A percentile compares a stretch with the other conserved stretches of the same genome.
These are phyloP conservation scores for Baccha elongata DNA, from an alignment of 2,888 invertebrate species.

Conservation along the genomic window DNA sequence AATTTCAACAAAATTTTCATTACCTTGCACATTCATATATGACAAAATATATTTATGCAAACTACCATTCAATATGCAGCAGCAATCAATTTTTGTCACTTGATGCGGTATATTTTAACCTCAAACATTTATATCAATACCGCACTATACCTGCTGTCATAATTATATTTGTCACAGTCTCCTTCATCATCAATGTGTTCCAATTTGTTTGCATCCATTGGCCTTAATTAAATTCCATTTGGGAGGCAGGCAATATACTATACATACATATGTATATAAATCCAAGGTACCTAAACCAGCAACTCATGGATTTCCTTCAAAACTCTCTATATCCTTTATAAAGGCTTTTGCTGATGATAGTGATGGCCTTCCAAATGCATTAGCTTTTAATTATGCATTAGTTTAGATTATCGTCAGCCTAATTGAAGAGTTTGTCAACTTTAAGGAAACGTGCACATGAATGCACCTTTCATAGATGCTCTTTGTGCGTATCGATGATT, in stretches of 20 bases:
- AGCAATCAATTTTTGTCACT: neutral
- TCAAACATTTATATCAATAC: neutral
- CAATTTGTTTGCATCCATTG: constrained; percentile 4
- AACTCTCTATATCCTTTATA: constrained; percentile 2
- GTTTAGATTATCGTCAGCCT: constrained; percentile 34
- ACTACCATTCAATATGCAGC: too few relatives aligned
- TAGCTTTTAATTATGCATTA: constrained; percentile 51
- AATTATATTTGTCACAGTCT: constrained; percentile 30
- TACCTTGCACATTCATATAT: too few relatives aligned
- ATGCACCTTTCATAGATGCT: constrained; percentile 21
- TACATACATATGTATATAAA: neutral
- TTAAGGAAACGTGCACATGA: constrained; percentile 36
- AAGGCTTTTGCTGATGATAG: constrained; percentile 23
- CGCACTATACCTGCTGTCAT: neutral
- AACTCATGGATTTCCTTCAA: neutral
- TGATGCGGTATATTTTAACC: neutral
- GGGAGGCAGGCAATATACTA: neutral
- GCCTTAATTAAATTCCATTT: constrained; percentile 45
- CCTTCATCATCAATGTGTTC: constrained; percentile 4
- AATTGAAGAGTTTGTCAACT: constrained; percentile 50
- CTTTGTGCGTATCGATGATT: constrained; percentile 11
- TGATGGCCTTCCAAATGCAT: constrained; percentile 36
- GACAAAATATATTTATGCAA: too few relatives aligned
- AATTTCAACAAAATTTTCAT: too few relatives aligned
- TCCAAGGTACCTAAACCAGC: too few relatives aligned